Base-by-base conservation (phyloP, 2,113 vertebrate genomes). In the Neopipo cinnamomea region DNA sequence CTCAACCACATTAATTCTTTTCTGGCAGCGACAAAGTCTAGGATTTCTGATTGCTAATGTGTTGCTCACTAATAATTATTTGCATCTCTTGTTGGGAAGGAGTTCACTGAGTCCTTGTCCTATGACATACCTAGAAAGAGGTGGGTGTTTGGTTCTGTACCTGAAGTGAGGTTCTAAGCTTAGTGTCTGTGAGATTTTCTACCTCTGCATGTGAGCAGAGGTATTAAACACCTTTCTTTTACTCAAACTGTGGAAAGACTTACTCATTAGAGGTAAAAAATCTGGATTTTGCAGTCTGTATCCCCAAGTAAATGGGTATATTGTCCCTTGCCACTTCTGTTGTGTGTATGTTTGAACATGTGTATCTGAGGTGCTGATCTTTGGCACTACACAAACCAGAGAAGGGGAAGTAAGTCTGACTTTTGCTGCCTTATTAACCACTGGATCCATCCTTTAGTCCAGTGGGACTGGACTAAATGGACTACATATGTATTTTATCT, bases 61-160 rank as follows among this genome's bases (percentile, higher is more conserved):
- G 31, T 39, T 79, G 42, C 19, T 79, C 12, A 5, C 55, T 25
- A 58, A 28, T 63, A 63, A 55, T 76, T 46, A 47, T 47, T 72
- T 89, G 47, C 30, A 22, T 63, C 58, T 79, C 53, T 49, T 25
- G 15, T 7, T 73, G 39, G 19, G 30, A 73, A 59, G 12, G 58
- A 72, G 22, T 67, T 56, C 5, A 3, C 23, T 5, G 55, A 76
- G 58, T 72, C n/a, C 18, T 63, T 49, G 16, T 79, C 33, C 42
- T 15, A 8, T 50, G 31, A 27, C 0, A 0, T 24, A 24, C 30
- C 13, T 74, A n/a, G 16, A 42, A 87, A 70, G 33, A 63, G 30
- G 3, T 5, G 8, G 7, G 5, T 66, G 11, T 61, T 37, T 82
- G 27, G 13, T 79, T 72, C 28, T 79, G 37, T 82, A 37, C 37